phyloP scores from a whole-genome alignment of 2,113 vertebrate genomes.

The Recurvirostra avosetta region DNA sequence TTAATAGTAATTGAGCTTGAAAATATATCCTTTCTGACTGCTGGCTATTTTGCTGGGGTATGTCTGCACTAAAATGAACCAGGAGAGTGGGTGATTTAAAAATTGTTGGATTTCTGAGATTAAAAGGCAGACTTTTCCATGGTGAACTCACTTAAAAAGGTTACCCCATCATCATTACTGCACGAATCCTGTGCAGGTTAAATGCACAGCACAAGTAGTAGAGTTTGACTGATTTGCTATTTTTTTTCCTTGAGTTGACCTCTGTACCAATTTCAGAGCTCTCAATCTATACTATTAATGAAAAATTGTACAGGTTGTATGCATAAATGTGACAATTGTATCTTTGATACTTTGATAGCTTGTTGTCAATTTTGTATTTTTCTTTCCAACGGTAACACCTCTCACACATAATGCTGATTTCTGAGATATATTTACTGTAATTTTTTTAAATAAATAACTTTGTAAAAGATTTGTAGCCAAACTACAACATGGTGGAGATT shows the following conservation, averaged over 20 bases:
- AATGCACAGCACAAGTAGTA: not conserved
- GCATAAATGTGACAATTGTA: not conserved
- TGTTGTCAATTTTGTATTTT: not conserved
- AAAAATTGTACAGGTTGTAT: not conserved
- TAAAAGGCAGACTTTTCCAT: not conserved
- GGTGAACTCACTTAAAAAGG: not conserved
- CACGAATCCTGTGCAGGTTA: not conserved
- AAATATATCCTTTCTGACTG: not conserved
- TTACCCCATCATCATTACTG: not conserved
- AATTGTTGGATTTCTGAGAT: not conserved
- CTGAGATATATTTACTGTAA: not conserved
- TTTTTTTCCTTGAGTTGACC: not conserved
- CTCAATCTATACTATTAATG: not conserved
- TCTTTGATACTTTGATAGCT: not conserved
- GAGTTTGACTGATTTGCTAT: not conserved
- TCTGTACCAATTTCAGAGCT: not conserved
- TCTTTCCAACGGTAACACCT: not conserved
- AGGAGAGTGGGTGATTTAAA: not conserved
- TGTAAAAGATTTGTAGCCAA: not conserved
- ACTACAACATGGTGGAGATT: not conserved
- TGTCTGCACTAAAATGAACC: not conserved
- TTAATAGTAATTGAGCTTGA: not conserved
- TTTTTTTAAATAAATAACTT: not conserved
- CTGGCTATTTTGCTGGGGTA: not conserved
- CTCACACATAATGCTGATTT: not conserved